Base-by-base conservation (phyloP, 2,113 vertebrate species). In the Otolemur garnettii region DNA sequence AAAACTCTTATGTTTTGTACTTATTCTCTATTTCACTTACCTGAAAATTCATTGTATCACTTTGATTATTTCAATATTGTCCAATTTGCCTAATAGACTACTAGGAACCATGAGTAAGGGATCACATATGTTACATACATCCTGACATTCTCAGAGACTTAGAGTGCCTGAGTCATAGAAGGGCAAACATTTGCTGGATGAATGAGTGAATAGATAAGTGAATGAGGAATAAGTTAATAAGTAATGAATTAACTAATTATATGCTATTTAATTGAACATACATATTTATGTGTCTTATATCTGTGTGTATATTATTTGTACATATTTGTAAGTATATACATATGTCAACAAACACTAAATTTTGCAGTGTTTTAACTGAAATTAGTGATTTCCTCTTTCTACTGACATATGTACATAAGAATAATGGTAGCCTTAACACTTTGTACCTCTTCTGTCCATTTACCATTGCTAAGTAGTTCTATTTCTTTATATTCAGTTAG, bases 311-410 rank as follows among this genome's bases (percentile, higher is more conserved):
- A 45, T 86, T 66, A 59, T 62, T 18, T 95, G 14, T 5, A 5
- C n/a, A 1, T 17, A 35, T 38, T 2, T 77, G 10, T 22, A 77
- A 5, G 4, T 2, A 88, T 0, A 69, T 9, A 83, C 1, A 87
- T 5, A 55, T 28, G 35, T 2, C 13, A 14, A 0, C 7, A 78
- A 30, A 71, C 86, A 60, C 11, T 59, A 35, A 45, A 80, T 35
- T 88, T 89, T 85, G 7, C 19, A 75, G 9, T 42, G 4, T 87
- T 90, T 93, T 92, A 64, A 79, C 30, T 83, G 38, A 64, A 93
- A 77, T 72, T 87, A 64, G 12, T 21, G 55, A 89, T 85, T 74
- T 59, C 15, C 15, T 77, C 81, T 72, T 17, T 33, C 1, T 79
- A 42, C 55, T 68, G 45, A 93, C 7, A 60, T n/a, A 19, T 2